phyloP scores from a whole-genome alignment of 1,140 invertebrate genomes.

The Hesperophylax magnus region DNA sequence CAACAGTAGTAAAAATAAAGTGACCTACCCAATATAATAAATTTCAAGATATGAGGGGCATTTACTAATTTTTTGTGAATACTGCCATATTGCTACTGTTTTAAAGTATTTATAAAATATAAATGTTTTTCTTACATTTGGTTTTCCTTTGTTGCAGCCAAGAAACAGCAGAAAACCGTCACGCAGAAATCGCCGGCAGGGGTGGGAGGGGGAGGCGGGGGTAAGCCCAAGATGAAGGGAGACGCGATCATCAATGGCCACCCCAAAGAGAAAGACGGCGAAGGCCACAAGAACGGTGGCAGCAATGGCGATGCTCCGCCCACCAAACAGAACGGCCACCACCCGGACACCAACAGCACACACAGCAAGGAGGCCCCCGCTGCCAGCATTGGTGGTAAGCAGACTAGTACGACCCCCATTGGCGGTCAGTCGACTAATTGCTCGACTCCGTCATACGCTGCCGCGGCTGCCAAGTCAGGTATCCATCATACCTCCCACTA shows the following conservation, averaged over 20 bases:
- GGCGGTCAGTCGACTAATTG: constrained; percentile 40
- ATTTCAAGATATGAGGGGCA: no score
- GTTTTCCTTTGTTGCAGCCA: constrained; percentile 35
- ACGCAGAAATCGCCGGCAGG: not conserved
- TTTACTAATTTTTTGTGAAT: no score
- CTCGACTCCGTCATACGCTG: constrained; percentile 50
- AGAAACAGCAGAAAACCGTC: constrained; percentile 37
- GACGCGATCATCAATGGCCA: constrained; percentile 37
- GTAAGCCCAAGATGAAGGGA: constrained; percentile 30
- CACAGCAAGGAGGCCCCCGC: constrained; percentile 22
- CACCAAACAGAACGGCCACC: constrained; percentile 48
- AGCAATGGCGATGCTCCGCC: not conserved
- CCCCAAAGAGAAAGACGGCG: not conserved
- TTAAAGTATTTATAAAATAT: not conserved
- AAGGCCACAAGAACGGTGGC: not conserved
- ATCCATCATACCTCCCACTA: constrained; percentile 19
- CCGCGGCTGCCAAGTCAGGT: constrained; percentile 49
- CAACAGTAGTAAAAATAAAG: no score
- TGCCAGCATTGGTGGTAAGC: not conserved
- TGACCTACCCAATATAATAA: no score
- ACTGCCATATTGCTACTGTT: not conserved
- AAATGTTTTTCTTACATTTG: not conserved
- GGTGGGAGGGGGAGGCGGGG: constrained; percentile 1
- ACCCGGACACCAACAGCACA: not conserved
- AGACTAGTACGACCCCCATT: not conserved